These are phyloP conservation scores for Zaprionus gabonicus DNA, from an alignment of 1,140 invertebrate species.

Conservation along the genomic window DNA sequence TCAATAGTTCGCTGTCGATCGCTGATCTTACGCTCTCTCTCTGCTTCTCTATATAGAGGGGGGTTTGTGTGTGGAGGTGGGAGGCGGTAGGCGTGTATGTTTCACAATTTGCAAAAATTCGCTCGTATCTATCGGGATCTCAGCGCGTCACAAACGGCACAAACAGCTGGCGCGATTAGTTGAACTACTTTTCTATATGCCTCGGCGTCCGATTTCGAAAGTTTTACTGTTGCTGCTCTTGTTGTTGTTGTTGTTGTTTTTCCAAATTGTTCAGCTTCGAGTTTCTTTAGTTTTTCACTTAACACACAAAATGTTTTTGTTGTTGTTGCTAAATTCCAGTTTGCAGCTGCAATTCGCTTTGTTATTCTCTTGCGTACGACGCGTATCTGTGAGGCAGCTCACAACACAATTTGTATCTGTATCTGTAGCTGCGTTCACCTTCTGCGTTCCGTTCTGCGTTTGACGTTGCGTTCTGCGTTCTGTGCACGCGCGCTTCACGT, in stretches of 20 bases:
- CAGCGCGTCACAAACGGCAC: background rate
- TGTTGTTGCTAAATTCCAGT: constrained; percentile 45
- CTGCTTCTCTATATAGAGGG: background rate
- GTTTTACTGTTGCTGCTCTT: constrained; percentile 47
- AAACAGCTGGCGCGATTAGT: constrained; percentile 50
- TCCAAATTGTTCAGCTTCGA: constrained; percentile 45
- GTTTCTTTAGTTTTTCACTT: constrained; percentile 54
- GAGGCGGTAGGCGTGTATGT: background rate
- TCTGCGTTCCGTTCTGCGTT: constrained; percentile 21
- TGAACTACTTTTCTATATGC: constrained; percentile 73
- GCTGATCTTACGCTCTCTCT: background rate
- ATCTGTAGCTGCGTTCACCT: constrained; percentile 15
- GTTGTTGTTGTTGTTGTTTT: constrained; percentile 29
- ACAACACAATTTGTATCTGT: constrained; percentile 40
- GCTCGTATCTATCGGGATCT: constrained; percentile 29
- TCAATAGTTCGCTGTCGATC: background rate
- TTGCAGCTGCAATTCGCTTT: constrained; percentile 56
- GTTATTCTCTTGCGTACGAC: constrained; percentile 49
- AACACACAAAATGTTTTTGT: constrained; percentile 31
- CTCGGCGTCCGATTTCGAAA: constrained; percentile 59
- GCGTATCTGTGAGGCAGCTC: constrained; percentile 26
- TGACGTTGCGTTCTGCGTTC: constrained; percentile 45
- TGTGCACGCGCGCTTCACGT: constrained; percentile 69
- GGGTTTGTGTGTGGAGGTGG: background rate
- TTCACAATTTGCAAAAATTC: constrained; percentile 27